phyloP scores from a whole-genome alignment of 1,140 invertebrate genomes.

The Drosophila quadrilineata region DNA sequence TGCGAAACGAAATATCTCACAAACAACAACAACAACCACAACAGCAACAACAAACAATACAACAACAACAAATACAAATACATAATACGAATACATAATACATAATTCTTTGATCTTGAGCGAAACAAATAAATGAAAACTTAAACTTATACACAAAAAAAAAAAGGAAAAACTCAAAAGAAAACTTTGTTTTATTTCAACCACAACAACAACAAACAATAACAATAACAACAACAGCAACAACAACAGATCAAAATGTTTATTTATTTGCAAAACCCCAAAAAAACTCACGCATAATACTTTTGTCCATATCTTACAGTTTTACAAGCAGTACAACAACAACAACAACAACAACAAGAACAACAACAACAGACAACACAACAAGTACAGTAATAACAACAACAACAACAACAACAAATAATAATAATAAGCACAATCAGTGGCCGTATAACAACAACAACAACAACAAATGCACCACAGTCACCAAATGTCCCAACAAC shows the following conservation, averaged over 20 bases:
- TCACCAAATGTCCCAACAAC: constrained; percentile 48
- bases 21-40: constrained; percentile 36
- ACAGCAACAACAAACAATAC: constrained; percentile 49
- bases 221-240: constrained; percentile 17
- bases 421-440: constrained; percentile 45
- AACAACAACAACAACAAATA: constrained; percentile 56
- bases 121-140: constrained; percentile 78
- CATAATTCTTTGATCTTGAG: constrained; percentile 77
- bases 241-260: not conserved
- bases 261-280: constrained; percentile 40
- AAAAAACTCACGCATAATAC: constrained; percentile 58
- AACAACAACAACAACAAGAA: constrained; percentile 29
- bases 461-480: constrained; percentile 47
- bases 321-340: constrained; percentile 48
- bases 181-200: constrained; percentile 76
- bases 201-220: constrained; percentile 6
- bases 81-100: constrained; percentile 61
- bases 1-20: constrained; percentile 37
- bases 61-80: constrained; percentile 45
- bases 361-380: constrained; percentile 30
- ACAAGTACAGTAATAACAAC: constrained; percentile 8
- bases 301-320: constrained; percentile 77
- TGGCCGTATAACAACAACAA: constrained; percentile 53
- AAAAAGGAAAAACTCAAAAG: constrained; percentile 66
- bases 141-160: constrained; percentile 79